A percentile compares a stretch with the other conserved stretches of the same genome.
Evolutionary conservation across 1,140 invertebrate species (phyloP).

Genomic region (Periplaneta americana): DNA sequence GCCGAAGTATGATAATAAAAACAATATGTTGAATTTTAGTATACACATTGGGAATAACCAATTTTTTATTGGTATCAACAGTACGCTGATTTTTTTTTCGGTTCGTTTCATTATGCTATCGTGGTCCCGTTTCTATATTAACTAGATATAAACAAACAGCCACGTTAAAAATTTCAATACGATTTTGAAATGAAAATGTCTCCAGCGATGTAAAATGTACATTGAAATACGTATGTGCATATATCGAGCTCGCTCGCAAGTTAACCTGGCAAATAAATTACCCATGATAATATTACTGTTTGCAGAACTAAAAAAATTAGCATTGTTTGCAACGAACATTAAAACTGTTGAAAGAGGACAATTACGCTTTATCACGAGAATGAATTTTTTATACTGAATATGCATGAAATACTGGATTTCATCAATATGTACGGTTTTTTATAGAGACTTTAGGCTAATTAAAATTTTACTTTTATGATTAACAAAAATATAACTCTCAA

Average conservation of each 20-base stretch:
- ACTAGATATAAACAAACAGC: not conserved
- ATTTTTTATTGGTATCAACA: not conserved
- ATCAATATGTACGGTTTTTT: not conserved
- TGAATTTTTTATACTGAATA: not conserved
- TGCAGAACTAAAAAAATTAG: not conserved
- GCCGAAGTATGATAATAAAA: not conserved
- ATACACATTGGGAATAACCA: not conserved
- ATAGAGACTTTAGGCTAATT: not conserved
- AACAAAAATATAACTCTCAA: not conserved
- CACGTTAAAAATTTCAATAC: not conserved
- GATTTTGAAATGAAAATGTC: not conserved
- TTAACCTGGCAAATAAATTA: not conserved
- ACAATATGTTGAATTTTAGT: not conserved
- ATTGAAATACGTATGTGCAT: not conserved
- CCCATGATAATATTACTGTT: not conserved
- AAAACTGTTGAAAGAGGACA: not conserved
- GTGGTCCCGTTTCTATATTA: not conserved
- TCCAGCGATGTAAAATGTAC: not conserved
- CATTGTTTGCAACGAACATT: not conserved
- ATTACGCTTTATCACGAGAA: not conserved
- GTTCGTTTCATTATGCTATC: not conserved
- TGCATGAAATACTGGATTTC: not conserved
- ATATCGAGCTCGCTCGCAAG: not conserved
- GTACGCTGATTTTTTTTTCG: not conserved
- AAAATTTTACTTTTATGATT: not conserved